phyloP scores from a whole-genome alignment of 2,888 invertebrate genomes.

The Acrocyrtus sp. region DNA sequence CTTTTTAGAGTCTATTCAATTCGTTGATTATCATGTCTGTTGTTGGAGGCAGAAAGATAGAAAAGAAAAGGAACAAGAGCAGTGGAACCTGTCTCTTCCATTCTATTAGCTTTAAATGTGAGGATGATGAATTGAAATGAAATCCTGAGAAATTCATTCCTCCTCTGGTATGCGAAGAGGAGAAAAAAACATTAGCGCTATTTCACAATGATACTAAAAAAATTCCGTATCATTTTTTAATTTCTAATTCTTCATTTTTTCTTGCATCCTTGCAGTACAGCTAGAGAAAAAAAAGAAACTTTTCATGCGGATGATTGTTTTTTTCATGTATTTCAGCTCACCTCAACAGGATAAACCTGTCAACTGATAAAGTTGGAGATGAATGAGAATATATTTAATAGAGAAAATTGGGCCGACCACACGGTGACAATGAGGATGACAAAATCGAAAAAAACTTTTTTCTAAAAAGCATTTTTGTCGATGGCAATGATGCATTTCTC shows the following conservation, averaged over 20 bases:
- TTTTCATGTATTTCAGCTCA: no score
- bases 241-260: no score
- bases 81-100: constrained; percentile 21
- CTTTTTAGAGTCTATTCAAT: neutral
- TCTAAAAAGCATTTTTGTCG: neutral
- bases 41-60: constrained; percentile 4
- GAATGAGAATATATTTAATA: neutral
- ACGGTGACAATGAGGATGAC: neutral
- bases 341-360: neutral
- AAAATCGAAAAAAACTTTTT: neutral
- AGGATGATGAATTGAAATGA: constrained; percentile 10
- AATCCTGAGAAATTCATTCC: constrained; percentile 1
- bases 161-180: neutral
- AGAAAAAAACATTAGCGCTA: neutral
- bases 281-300: no score
- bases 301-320: no score
- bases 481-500: neutral
- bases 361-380: neutral
- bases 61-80: neutral
- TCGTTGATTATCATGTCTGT: constrained; percentile 17
- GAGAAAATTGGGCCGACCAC: neutral
- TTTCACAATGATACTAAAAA: no score
- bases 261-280: no score
- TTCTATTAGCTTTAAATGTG: neutral
- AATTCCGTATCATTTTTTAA: no score